Conservation (phyloP, 2,888 invertebrate species). For the Camptogramma bilineatum region DNA sequence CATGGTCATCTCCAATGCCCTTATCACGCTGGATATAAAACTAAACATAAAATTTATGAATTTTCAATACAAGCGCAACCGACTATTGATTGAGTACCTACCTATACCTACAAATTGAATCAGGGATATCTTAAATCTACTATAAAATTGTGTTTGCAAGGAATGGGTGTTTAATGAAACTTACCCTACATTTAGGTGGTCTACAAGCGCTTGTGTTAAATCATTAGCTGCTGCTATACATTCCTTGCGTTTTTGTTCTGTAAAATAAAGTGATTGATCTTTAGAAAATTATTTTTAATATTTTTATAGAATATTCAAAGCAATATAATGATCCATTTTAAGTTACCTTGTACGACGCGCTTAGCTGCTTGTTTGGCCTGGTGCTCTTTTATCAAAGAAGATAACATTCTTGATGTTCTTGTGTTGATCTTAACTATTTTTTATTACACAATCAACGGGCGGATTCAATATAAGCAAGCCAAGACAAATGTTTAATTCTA, state of each 20-base stretch:
- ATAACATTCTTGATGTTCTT: conserved; percentile 87
- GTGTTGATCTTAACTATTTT: background rate
- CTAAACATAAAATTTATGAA: too few species aligned
- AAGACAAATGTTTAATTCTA: too few species aligned
- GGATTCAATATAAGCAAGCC: too few species aligned
- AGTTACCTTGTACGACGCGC: conserved; percentile 92
- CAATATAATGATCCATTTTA: background rate
- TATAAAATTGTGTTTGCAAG: too few species aligned
- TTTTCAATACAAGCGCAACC: too few species aligned
- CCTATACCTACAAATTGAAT: too few species aligned
- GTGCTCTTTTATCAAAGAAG: conserved; percentile 94
- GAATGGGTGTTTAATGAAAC: conserved; percentile 48
- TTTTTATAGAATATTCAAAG: background rate
- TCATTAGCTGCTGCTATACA: conserved; percentile 96
- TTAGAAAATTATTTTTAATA: too few species aligned
- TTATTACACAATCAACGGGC: background rate
- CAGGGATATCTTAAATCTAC: too few species aligned
- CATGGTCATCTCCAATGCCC: too few species aligned
- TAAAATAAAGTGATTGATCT: conserved; percentile 51
- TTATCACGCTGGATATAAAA: too few species aligned
- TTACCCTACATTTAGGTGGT: conserved; percentile 99
- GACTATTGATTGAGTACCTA: too few species aligned
- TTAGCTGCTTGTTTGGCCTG: conserved; percentile 91
- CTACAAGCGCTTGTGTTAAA: conserved; percentile 96
- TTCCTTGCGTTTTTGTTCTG: conserved; percentile 97